Conservation (phyloP, 2,113 vertebrate species). For the Arvicanthis niloticus region DNA sequence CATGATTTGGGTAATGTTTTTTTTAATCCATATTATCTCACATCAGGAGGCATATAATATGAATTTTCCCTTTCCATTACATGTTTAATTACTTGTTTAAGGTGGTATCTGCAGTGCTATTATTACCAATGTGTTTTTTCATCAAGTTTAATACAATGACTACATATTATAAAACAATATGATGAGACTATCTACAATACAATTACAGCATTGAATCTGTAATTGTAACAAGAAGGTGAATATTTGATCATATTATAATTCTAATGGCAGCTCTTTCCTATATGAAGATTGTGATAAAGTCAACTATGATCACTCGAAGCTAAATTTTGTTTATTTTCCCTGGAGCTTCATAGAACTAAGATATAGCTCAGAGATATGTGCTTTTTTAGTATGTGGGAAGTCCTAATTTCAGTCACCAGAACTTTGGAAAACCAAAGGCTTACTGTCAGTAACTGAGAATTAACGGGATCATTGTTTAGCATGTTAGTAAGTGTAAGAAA, state of each 20-base stretch:
- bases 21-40: background rate
- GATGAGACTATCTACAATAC: background rate
- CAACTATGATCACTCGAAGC: constrained; percentile 67
- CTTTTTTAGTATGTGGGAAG: background rate
- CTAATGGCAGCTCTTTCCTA: constrained; percentile 69
- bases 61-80: background rate
- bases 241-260: constrained; percentile 71
- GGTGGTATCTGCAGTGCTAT: background rate
- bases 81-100: background rate
- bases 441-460: constrained; percentile 28
- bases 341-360: background rate
- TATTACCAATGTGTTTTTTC: background rate
- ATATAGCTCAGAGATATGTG: background rate
- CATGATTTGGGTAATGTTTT: background rate
- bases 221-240: constrained; percentile 75
- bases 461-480: constrained; percentile 58
- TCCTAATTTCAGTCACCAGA: background rate
- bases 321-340: background rate
- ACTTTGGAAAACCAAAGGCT: constrained; percentile 51
- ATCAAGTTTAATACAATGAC: background rate
- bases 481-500: constrained; percentile 67
- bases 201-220: constrained; percentile 68
- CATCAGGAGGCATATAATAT: background rate
- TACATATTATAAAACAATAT: background rate
- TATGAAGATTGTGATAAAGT: constrained; percentile 58